Evolutionary conservation across 92 coral and sea anemone genomes (phyloP).

Genomic region (Ricordea florida): DNA sequence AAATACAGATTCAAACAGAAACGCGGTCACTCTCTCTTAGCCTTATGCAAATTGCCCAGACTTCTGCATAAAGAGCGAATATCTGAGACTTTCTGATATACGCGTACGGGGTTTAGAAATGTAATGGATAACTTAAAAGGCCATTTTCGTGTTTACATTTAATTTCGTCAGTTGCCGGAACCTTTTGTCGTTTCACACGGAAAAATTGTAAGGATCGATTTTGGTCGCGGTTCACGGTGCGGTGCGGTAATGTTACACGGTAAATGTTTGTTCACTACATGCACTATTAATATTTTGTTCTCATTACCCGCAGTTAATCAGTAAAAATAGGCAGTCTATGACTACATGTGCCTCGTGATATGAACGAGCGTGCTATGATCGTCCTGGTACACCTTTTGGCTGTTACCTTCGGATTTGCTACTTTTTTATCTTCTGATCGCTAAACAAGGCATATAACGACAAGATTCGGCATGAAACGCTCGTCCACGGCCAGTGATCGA

Average conservation of each 20-base stretch:
- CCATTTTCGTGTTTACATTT: too few species aligned
- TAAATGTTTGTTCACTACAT: too few species aligned
- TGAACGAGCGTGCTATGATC: constrained; percentile 36
- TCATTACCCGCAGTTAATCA: too few species aligned
- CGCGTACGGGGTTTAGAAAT: background rate
- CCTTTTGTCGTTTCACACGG: too few species aligned
- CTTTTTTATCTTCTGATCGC: constrained; percentile 42
- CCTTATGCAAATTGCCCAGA: too few species aligned
- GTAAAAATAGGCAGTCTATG: too few species aligned
- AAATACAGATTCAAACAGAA: constrained; percentile 4
- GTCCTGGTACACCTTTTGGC: constrained; percentile 45
- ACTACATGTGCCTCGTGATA: too few species aligned
- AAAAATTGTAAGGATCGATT: too few species aligned
- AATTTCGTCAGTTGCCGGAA: too few species aligned
- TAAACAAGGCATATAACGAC: constrained; percentile 45
- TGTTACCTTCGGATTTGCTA: constrained; percentile 34
- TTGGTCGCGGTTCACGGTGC: too few species aligned
- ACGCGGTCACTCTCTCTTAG: background rate
- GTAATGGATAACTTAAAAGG: constrained; percentile 10
- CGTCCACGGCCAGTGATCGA: constrained; percentile 47
- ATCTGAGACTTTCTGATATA: background rate
- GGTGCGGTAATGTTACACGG: too few species aligned
- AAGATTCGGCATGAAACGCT: constrained; percentile 26
- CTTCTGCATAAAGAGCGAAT: background rate
- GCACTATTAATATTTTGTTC: too few species aligned